A percentile compares a stretch with the other conserved stretches of the same genome.
phyloP scores from a whole-genome alignment of 37 sponge, comb jelly and placozoan species.

The Chondrosia reniformis region DNA sequence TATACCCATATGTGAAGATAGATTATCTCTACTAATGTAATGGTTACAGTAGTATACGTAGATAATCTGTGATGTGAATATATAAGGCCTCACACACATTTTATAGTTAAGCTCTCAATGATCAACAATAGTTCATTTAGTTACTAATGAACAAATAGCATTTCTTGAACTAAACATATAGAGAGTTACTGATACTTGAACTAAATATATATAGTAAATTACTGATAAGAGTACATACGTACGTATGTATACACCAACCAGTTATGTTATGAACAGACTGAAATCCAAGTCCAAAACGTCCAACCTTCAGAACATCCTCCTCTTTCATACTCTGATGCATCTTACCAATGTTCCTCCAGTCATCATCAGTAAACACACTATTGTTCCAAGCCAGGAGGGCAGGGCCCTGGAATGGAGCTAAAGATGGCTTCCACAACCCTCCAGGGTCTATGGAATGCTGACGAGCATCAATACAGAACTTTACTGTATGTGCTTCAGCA shows the following conservation, averaged over 20 bases:
- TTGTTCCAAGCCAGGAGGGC: conserved; percentile 69
- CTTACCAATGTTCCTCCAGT: conserved; percentile 70
- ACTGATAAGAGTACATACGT: no score
- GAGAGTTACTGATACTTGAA: no score
- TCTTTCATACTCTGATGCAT: conserved; percentile 66
- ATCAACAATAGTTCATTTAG: no score
- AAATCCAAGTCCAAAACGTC: conserved; percentile 84
- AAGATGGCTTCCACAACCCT: conserved; percentile 24
- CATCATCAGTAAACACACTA: conserved; percentile 53
- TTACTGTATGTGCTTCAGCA: conserved; percentile 62
- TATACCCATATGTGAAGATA: no score
- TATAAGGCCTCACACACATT: no score
- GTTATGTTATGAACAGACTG: conserved; percentile 80
- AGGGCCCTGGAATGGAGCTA: conserved; percentile 69
- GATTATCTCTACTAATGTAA: no score
- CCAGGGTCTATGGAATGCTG: conserved; percentile 35
- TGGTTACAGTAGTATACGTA: no score
- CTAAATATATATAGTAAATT: no score
- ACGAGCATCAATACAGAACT: conserved; percentile 58
- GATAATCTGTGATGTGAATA: no score
- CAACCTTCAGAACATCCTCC: conserved; percentile 74
- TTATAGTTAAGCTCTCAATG: no score
- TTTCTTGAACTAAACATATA: no score
- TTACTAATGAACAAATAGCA: no score
- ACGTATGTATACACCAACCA: conserved; percentile 56